Conservation (phyloP, 2,797 vertebrate genomes). For the Ctenopoma kingsleyae region DNA sequence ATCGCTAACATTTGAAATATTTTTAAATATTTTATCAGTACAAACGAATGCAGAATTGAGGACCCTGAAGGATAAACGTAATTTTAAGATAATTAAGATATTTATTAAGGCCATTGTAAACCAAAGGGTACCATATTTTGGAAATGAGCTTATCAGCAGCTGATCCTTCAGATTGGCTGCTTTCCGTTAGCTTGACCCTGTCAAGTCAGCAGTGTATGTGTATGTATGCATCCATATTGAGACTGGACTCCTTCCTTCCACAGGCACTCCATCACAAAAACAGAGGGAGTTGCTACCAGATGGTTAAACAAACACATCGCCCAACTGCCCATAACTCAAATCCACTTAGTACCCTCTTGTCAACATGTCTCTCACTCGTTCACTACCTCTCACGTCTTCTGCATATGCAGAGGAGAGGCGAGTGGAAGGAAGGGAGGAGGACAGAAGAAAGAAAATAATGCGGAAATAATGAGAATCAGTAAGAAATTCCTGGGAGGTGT, state of each 20-base stretch:
- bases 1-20: background rate
- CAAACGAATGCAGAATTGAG: background rate
- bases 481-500: constrained; percentile 74
- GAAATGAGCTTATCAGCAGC: constrained; percentile 45
- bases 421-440: constrained; percentile 43
- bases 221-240: constrained; percentile 56
- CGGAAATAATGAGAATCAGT: constrained; percentile 71
- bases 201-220: constrained; percentile 49
- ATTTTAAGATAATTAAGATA: background rate
- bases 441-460: constrained; percentile 48
- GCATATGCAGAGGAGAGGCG: constrained; percentile 30
- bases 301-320: constrained; percentile 90
- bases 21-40: background rate
- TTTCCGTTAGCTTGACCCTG: constrained; percentile 49
- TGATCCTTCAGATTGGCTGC: constrained; percentile 32
- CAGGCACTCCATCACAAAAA: constrained; percentile 85
- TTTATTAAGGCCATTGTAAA: background rate
- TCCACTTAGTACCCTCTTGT: constrained; percentile 88
- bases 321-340: constrained; percentile 90
- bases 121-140: constrained; percentile 5
- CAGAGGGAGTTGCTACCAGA: constrained; percentile 87
- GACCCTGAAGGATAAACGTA: background rate
- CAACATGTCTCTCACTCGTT: constrained; percentile 82
- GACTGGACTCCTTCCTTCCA: constrained; percentile 83
- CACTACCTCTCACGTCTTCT: constrained; percentile 63